Evolutionary conservation across 2,113 vertebrate genomes (phyloP), one percentile per base, ranked within the genome.

Genomic region (Chaenogobius annularis): DNA sequence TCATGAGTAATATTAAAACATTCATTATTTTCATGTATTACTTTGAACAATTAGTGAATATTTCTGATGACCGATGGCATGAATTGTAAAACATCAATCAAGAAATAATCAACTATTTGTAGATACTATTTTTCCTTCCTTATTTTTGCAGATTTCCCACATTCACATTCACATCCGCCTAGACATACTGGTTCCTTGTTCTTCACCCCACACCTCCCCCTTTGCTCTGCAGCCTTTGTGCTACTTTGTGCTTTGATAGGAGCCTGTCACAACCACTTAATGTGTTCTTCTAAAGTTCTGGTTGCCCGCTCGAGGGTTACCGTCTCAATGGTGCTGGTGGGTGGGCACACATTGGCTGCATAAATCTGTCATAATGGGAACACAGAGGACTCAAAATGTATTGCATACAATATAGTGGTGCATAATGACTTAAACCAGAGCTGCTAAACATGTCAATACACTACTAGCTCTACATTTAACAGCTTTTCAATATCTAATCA

Each of bases 231-330:
- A 61, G 74, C 65, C 64, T 68, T 66, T 62, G 9, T 31, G 61
- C 74, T 48, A 68, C 72, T 56, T 69, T 17, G 20, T 14, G 55
- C 58, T 72, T 71, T 81, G 84, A 86, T 76, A 73, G 78, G 71
- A 75, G 67, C 65, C 81, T 87, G 88, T 91, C 92, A 90, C 66
- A 64, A 80, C 55, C 64, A 52, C 80, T 90, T 81, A 88, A 62
- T 13, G 56, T 87, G 71, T 73, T 56, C 69, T 78, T 70, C 52
- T 58, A 80, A 87, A 81, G 67, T 66, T 74, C 47, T 19, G 12
- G 61, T 70, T 62, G 52, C 43, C 74, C 52, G 46, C 55, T 1
- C 7, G 64, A 47, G 73, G 75, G 67, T 26, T 31, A 23, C 58
- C 0, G 64, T 40, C 11, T 69, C 64, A 71, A 59, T 35, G 15